Conservation (phyloP, 2,888 invertebrate species). For the Iphiclides podalirius region DNA sequence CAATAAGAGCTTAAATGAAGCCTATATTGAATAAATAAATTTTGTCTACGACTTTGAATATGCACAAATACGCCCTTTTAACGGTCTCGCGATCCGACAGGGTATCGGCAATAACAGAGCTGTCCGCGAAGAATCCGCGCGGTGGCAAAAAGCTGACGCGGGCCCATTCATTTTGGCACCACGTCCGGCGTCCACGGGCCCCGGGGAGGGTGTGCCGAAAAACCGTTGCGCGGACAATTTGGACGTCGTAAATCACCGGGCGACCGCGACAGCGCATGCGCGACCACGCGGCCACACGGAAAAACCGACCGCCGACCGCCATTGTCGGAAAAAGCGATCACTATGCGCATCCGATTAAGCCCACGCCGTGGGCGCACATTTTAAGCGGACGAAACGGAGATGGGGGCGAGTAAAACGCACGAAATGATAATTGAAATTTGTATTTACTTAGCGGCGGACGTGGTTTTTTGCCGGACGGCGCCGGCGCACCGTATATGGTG, state of each 20-base stretch:
- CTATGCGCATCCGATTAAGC: constrained; percentile 74
- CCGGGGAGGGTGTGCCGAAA: constrained; percentile 59
- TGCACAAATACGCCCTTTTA: too few relatives aligned
- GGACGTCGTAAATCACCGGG: constrained; percentile 61
- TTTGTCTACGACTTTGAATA: too few relatives aligned
- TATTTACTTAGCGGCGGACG: constrained; percentile 63
- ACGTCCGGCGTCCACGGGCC: constrained; percentile 66
- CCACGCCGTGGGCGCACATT: constrained; percentile 53
- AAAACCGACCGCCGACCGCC: constrained; percentile 70
- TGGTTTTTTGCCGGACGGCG: constrained; percentile 57
- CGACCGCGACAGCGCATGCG: constrained; percentile 40
- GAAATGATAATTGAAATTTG: constrained; percentile 76
- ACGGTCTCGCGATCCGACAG: too few relatives aligned
- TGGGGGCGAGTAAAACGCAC: constrained; percentile 60
- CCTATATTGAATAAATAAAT: too few relatives aligned
- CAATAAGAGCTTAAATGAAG: too few relatives aligned
- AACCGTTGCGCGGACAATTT: constrained; percentile 61
- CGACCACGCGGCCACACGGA: constrained; percentile 56
- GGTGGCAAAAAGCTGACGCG: constrained; percentile 49
- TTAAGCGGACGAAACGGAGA: constrained; percentile 66
- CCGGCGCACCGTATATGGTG: constrained; percentile 59
- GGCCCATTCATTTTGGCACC: constrained; percentile 74
- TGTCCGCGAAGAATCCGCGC: constrained; percentile 20
- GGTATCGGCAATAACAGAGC: constrained; percentile 23
- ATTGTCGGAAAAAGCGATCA: constrained; percentile 65